phyloP scores from a whole-genome alignment of 2,888 invertebrate genomes.

The Cryptophagus acutangulus region DNA sequence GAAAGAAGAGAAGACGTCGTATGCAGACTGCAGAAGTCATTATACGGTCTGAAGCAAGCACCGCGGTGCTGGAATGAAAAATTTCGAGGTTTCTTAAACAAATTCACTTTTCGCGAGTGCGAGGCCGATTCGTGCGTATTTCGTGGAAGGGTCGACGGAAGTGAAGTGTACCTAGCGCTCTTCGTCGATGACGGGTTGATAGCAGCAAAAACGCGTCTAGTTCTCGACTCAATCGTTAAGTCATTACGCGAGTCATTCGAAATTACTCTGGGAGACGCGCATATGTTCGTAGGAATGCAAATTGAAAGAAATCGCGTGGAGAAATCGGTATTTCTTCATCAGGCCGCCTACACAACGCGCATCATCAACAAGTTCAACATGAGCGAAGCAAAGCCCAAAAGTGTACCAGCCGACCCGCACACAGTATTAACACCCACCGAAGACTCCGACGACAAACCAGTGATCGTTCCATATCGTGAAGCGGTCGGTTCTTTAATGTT shows the following conservation, averaged over 20 bases:
- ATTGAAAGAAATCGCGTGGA: constrained; percentile 8
- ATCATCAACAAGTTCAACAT: constrained; percentile 12
- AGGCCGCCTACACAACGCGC: constrained; percentile 9
- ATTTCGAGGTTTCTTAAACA: constrained; percentile 29
- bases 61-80: constrained; percentile 30
- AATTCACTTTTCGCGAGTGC: constrained; percentile 26
- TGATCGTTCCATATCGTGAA: constrained; percentile 24
- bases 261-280: constrained; percentile 5
- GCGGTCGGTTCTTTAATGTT: constrained; percentile 25
- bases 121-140: constrained; percentile 34
- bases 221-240: background rate
- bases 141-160: constrained; percentile 13
- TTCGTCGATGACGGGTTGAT: constrained; percentile 33
- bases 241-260: constrained; percentile 9
- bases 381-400: constrained; percentile 8
- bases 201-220: background rate
- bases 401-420: constrained; percentile 12
- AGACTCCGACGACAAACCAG: constrained; percentile 31
- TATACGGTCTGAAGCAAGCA: constrained; percentile 40
- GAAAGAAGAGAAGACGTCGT: background rate
- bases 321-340: constrained; percentile 12
- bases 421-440: constrained; percentile 4
- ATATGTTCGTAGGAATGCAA: constrained; percentile 17
- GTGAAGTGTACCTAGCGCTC: constrained; percentile 13
- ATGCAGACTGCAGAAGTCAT: background rate